Percentiles rank a stretch among this genome's conserved stretches.
These are phyloP conservation scores for Sweltsa coloradensis DNA, from an alignment of 1,140 invertebrate species.

Conservation along the genomic window DNA sequence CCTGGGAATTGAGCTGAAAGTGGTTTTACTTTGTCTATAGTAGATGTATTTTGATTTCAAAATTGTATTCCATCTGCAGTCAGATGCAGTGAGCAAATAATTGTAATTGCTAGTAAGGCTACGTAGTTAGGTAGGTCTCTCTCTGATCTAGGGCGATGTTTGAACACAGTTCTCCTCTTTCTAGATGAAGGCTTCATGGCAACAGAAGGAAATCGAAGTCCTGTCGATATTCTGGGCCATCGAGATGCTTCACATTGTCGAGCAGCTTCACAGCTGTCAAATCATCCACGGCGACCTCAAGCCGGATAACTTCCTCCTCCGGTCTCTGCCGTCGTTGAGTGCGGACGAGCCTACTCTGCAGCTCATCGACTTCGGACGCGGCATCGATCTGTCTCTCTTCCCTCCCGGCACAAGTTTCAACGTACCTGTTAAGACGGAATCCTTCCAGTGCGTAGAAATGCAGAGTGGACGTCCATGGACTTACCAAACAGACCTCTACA, in stretches of 20 bases:
- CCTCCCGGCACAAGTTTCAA: constrained; percentile 67
- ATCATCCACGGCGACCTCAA: constrained; percentile 97
- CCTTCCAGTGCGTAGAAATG: constrained; percentile 80
- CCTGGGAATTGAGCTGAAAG: too few relatives aligned
- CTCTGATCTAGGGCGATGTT: too few relatives aligned
- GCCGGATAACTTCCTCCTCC: constrained; percentile 90
- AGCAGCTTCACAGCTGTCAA: constrained; percentile 75
- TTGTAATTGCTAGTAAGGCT: too few relatives aligned
- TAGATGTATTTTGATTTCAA: too few relatives aligned
- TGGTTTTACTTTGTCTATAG: too few relatives aligned
- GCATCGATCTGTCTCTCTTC: constrained; percentile 79
- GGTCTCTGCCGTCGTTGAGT: constrained; percentile 44
- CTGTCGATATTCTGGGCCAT: constrained; percentile 70
- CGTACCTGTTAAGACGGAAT: constrained; percentile 54
- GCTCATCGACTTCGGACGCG: constrained; percentile 77
- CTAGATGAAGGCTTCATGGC: too few relatives aligned
- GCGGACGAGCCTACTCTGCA: constrained; percentile 52
- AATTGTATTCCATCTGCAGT: too few relatives aligned
- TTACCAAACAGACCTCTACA: constrained; percentile 85
- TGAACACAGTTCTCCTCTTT: too few relatives aligned
- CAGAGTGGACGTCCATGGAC: constrained; percentile 76
- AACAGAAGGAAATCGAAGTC: constrained; percentile 38
- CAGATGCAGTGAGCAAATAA: too few relatives aligned
- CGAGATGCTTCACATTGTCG: constrained; percentile 79
- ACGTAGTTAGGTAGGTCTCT: too few relatives aligned